These are phyloP conservation scores for Mesoclemmys tuberculata DNA, from an alignment of 2,113 vertebrate species.

Conservation along the genomic window DNA sequence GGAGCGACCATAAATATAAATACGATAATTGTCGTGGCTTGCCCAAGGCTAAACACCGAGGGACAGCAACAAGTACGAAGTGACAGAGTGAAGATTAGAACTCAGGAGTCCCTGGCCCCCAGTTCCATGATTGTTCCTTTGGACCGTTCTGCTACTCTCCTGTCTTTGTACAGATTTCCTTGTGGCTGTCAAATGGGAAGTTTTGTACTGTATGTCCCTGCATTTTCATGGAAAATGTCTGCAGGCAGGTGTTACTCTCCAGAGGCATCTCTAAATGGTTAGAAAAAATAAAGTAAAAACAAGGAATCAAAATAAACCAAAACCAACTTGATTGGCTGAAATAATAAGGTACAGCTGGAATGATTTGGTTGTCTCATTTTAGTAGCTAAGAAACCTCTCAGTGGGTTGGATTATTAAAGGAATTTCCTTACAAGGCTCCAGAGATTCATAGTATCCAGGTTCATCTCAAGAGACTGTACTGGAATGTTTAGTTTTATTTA, in stretches of 20 bases:
- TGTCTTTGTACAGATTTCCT: not conserved
- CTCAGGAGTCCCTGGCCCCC: not conserved
- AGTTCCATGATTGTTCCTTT: accelerated
- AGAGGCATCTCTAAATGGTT: not conserved
- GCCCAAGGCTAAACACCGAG: not conserved
- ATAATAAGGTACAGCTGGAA: conserved; percentile 17
- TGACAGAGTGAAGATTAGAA: not conserved
- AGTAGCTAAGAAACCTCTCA: conserved; percentile 34
- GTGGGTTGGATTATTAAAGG: conserved; percentile 47
- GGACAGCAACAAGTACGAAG: not conserved
- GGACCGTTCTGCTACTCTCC: not conserved
- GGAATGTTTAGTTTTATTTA: conserved; percentile 37
- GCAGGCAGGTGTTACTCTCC: not conserved
- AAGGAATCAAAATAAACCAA: not conserved
- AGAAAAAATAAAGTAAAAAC: not conserved
- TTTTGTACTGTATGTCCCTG: not conserved
- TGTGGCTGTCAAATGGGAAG: not conserved
- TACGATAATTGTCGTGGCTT: not conserved
- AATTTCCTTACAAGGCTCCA: conserved; percentile 55
- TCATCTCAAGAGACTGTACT: not conserved
- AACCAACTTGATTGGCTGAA: not conserved
- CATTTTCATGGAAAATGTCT: not conserved
- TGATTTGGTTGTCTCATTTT: conserved; percentile 1
- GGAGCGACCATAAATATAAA: not conserved
- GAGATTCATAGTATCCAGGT: conserved; percentile 52